phyloP scores from a whole-genome alignment of 2,888 invertebrate species.

The Archaeoteleia sp. region DNA sequence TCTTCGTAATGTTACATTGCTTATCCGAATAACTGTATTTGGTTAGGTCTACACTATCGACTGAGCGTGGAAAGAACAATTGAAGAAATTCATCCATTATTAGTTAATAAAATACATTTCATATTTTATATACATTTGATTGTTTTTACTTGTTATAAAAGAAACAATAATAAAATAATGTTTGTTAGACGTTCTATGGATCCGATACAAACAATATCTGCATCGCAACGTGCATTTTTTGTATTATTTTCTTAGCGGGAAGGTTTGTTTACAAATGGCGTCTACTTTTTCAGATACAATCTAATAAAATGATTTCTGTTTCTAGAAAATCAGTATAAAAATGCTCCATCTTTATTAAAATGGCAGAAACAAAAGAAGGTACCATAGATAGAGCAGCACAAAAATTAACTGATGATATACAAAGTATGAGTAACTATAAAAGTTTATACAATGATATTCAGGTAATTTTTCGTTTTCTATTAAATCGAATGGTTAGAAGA shows the following conservation, averaged over 20 bases:
- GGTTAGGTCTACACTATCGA: too few species aligned
- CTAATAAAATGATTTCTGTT: not conserved
- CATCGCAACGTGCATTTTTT: too few species aligned
- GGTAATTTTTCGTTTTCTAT: slow-evolving; percentile 74
- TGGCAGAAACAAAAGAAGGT: slow-evolving; percentile 76
- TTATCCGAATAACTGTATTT: too few species aligned
- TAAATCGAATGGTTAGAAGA: not conserved
- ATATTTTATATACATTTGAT: too few species aligned
- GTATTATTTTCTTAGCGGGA: not conserved
- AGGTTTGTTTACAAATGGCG: slow-evolving; percentile 72
- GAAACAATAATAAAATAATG: too few species aligned
- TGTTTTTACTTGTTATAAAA: too few species aligned
- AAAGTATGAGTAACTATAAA: slow-evolving; percentile 84
- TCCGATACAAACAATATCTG: too few species aligned
- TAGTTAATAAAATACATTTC: too few species aligned
- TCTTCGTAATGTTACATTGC: too few species aligned
- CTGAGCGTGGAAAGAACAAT: too few species aligned
- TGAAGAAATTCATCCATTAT: too few species aligned
- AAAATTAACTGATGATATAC: slow-evolving; percentile 87
- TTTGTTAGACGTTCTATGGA: too few species aligned
- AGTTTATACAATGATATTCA: slow-evolving; percentile 87
- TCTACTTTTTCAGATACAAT: slow-evolving; percentile 12
- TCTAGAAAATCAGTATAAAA: not conserved
- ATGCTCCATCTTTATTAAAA: slow-evolving; percentile 1
- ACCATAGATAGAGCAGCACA: slow-evolving; percentile 84